Base-by-base conservation (phyloP, 1,140 invertebrate species). In the Tetragnatha versicolor region DNA sequence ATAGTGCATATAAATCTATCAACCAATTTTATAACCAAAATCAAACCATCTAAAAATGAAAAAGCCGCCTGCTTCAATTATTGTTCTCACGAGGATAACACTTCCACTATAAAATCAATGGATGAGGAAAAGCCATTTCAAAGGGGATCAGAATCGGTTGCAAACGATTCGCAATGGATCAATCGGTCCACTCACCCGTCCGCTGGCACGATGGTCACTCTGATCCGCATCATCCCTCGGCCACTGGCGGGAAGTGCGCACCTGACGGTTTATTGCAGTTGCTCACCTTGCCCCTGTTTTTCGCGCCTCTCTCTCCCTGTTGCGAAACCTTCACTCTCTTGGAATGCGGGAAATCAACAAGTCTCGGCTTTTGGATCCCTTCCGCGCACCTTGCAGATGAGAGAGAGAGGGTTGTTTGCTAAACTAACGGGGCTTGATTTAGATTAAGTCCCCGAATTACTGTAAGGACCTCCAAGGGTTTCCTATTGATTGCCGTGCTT, bases 281-380 rank as follows among this genome's bases (percentile, higher is more conserved):
- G 73, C 31, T 76, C 73, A 76, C 73, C 73, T 76, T 76, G 73
- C 47, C 73, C 73, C 73, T 65, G 17, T 65, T 76, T 29, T 7
- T 22, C 14, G 6, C 37, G 35, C 14, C 29, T 31, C 37, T 17
- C 58, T 35, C 12, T 7, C 27, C 1, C 7, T 29, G 27, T 75
- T 75, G 22, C 70, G 55, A 61, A 73, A 73, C 20, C 58, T 65
- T 58, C 55, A 55, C 61, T 45, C 29, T 25, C 20, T 33, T 27
- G 69, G n/a, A 39, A 76, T 35, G 70, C 45, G 20, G 60, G 47
- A 76, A 53, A 63, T 65, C 58, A 76, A 76, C 73, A 76, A 65
- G 55, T 76, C 65, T 35, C n/a, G n/a, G 61, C 49, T 65, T 25
- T 63, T 63, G 73, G 72, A 76, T 51, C 29, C 42, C 73, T 76